These are phyloP conservation scores for Tenualosa ilisha DNA, from an alignment of 2,797 vertebrate genomes.

Conservation along the genomic window DNA sequence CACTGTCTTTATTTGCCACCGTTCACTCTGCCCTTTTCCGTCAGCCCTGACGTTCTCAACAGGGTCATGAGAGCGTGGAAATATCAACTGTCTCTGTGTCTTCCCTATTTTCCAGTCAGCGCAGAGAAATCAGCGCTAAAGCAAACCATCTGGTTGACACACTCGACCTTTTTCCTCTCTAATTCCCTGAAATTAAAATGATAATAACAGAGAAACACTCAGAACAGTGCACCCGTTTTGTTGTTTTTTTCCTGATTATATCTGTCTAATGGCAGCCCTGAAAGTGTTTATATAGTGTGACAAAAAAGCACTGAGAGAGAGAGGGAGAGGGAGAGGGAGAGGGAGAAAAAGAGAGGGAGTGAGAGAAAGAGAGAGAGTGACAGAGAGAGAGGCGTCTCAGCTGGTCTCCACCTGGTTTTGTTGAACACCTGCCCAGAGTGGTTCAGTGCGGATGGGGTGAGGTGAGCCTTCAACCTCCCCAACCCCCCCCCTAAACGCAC, in stretches of 20 bases:
- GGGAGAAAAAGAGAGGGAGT: too few relatives aligned
- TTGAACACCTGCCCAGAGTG: constrained; percentile 70
- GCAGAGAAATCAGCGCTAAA: constrained; percentile 13
- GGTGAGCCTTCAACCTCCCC: constrained; percentile 53
- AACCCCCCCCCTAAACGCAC: constrained; percentile 48
- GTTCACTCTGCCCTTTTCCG: constrained; percentile 54
- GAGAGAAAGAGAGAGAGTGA: too few relatives aligned
- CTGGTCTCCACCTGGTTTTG: constrained; percentile 72
- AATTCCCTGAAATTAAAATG: constrained; percentile 69
- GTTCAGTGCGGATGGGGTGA: constrained; percentile 66
- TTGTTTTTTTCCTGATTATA: constrained; percentile 52
- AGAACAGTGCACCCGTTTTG: not conserved
- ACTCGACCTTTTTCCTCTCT: constrained; percentile 72
- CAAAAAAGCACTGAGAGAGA: constrained; percentile 52
- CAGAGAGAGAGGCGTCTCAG: constrained; percentile 58
- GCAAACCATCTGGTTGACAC: constrained; percentile 70
- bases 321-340: not conserved
- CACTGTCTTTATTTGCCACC: not conserved
- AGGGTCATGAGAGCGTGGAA: constrained; percentile 55
- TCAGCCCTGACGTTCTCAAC: constrained; percentile 46
- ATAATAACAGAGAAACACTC: constrained; percentile 53
- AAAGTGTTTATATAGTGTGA: constrained; percentile 70
- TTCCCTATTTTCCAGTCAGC: constrained; percentile 28
- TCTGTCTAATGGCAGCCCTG: constrained; percentile 64
- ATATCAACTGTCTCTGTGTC: constrained; percentile 65